A percentile compares a stretch with the other conserved stretches of the same genome.
phyloP scores from a whole-genome alignment of 2,797 vertebrate species.

The Pseudomugil gertrudae region DNA sequence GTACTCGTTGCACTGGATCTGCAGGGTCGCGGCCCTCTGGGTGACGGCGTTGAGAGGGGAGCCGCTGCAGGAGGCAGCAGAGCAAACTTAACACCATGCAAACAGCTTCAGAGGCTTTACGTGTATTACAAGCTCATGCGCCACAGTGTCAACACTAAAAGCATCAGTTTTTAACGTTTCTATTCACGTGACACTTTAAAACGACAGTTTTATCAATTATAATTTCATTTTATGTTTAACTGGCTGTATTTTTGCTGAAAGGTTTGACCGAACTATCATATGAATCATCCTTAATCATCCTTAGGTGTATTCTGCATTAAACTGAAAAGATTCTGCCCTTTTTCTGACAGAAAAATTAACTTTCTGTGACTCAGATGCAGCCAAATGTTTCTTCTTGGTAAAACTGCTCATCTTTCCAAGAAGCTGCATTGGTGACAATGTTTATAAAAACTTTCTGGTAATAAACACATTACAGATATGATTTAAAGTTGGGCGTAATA shows the following conservation, averaged over 20 bases:
- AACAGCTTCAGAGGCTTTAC: background rate
- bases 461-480: no score
- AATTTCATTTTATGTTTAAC: no score
- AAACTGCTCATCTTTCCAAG: no score
- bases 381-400: no score
- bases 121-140: background rate
- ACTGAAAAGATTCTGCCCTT: background rate
- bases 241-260: background rate
- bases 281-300: background rate
- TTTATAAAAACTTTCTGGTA: no score
- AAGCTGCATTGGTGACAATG: no score
- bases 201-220: background rate
- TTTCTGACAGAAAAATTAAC: background rate
- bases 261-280: background rate
- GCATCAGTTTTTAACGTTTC: background rate
- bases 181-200: background rate
- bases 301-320: background rate
- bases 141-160: background rate
- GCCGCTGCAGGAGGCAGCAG: conserved; percentile 42
- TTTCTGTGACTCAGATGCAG: no score
- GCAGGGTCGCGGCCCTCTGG: conserved; percentile 67
- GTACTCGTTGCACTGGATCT: conserved; percentile 72
- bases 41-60: conserved; percentile 31
- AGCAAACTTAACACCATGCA: conserved; percentile 8
- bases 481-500: background rate